Percentiles rank a stretch among this genome's conserved stretches.
These are phyloP conservation scores for Drosophila obscura DNA, from an alignment of 1,140 invertebrate genomes.

Conservation along the genomic window DNA sequence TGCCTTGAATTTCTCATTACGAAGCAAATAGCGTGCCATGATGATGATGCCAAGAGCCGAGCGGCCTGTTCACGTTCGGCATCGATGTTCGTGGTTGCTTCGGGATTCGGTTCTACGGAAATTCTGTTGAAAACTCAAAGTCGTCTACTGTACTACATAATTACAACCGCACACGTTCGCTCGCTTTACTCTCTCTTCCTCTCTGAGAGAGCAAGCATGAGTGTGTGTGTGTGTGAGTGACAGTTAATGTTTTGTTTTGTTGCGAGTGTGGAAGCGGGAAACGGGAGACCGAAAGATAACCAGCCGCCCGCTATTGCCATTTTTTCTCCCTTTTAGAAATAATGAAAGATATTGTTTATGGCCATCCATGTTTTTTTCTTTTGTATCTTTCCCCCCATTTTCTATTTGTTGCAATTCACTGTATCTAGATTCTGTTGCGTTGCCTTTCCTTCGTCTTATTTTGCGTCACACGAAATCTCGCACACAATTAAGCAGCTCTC, in stretches of 20 bases:
- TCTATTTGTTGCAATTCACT: too few relatives aligned
- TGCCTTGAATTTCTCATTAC: constrained; percentile 62
- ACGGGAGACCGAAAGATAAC: constrained; percentile 23
- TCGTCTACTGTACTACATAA: constrained; percentile 82
- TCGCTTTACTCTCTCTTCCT: constrained; percentile 21
- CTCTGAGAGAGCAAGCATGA: constrained; percentile 11
- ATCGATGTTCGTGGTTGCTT: not conserved
- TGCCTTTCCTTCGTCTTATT: constrained; percentile 45
- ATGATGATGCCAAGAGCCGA: constrained; percentile 20
- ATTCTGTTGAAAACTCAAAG: constrained; percentile 78
- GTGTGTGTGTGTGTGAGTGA: constrained; percentile 30
- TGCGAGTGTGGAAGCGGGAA: constrained; percentile 49
- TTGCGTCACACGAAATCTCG: constrained; percentile 34
- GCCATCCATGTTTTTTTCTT: constrained; percentile 15
- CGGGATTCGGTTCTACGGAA: constrained; percentile 56
- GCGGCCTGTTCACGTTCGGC: constrained; percentile 9
- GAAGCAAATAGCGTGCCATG: constrained; percentile 11
- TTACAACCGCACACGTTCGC: constrained; percentile 72
- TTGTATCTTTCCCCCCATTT: constrained; percentile 10
- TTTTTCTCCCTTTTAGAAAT: constrained; percentile 19
- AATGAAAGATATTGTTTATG: too few relatives aligned
- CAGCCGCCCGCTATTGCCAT: constrained; percentile 41
- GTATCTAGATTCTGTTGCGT: not conserved
- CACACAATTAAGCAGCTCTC: constrained; percentile 9
- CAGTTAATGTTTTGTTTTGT: constrained; percentile 80